A percentile compares a stretch with the other conserved stretches of the same genome.
Conservation (phyloP, 2,113 vertebrate genomes). For the Heterochromis multidens region DNA sequence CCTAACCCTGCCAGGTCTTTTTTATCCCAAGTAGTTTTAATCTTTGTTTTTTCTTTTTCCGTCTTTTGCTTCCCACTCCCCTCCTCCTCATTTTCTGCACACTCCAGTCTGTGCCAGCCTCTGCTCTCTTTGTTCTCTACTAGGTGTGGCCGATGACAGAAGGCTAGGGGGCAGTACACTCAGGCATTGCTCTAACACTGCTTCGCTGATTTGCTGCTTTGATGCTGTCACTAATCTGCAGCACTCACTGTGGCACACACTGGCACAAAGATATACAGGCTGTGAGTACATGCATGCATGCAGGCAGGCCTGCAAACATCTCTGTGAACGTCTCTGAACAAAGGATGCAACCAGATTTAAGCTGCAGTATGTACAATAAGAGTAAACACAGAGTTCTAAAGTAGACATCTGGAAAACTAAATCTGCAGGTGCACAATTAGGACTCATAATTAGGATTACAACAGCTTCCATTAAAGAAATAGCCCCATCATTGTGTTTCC, state of each 20-base stretch:
- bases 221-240: conserved; percentile 50
- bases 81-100: conserved; percentile 10
- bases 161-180: conserved; percentile 42
- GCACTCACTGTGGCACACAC: conserved; percentile 34
- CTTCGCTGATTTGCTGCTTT: conserved; percentile 41
- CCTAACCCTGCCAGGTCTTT: not conserved
- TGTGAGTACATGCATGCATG: not conserved
- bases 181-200: conserved; percentile 4
- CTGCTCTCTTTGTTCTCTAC: conserved; percentile 57
- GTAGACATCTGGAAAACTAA: not conserved
- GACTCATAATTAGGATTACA: conserved; percentile 25
- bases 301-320: not conserved
- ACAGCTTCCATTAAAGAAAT: not conserved
- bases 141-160: conserved; percentile 57
- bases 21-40: conserved; percentile 14
- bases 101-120: conserved; percentile 46
- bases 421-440: not conserved
- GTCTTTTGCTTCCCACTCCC: conserved; percentile 3
- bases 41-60: conserved; percentile 30
- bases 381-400: not conserved
- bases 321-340: not conserved
- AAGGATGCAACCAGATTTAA: not conserved
- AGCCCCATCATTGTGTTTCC: conserved; percentile 7
- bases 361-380: not conserved
- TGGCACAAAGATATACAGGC: conserved; percentile 31